Base-by-base conservation (phyloP, 2,113 vertebrate species). In the Lepus americanus region DNA sequence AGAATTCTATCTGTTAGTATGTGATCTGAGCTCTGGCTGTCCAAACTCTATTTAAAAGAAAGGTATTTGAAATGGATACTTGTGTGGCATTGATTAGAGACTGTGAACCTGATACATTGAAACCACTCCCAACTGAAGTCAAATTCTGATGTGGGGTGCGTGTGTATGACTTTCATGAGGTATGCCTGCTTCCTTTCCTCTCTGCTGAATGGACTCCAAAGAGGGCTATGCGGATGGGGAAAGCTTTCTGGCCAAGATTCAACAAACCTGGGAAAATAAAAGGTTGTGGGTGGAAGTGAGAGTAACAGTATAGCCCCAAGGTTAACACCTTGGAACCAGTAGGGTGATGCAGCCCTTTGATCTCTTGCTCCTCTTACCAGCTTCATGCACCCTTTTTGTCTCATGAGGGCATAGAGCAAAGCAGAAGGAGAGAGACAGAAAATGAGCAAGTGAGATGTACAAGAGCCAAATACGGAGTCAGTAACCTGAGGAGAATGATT, bases 1-100 rank as follows among this genome's bases (percentile, higher is more conserved):
- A 93, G 95, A 95, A 53, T 97, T 97, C 96, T 96, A 44, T 97
- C 95, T 96, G 76, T 97, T 98, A 97, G 97, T 96, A 92, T 97
- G 94, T 70, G 19, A 19, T 23, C 76, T 85, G 44, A 81, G 79
- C 67, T 61, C 81, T 88, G 82, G 63, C 93, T 73, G 29, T 96
- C 91, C 78, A 85, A 91, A 69, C 87, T 95, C 93, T 84, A 14
- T 88, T 92, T 92, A 81, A 96, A 95, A 97, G 93, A 93, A 97
- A 95, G 77, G 94, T 96, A 83, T 74, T 87, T 95, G 91, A 96
- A 97, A 94, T 90, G 36, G 53, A 69, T 69, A 90, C 31, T 69
- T 76, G 73, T 39, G 77, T 92, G 90, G 17, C 0, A 87, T 94
- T 76, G 90, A 90, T 87, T 92, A 89, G 53, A 74, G 61, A 87